Conservation (phyloP, 2,888 invertebrate species). For the Volucella zonaria region DNA sequence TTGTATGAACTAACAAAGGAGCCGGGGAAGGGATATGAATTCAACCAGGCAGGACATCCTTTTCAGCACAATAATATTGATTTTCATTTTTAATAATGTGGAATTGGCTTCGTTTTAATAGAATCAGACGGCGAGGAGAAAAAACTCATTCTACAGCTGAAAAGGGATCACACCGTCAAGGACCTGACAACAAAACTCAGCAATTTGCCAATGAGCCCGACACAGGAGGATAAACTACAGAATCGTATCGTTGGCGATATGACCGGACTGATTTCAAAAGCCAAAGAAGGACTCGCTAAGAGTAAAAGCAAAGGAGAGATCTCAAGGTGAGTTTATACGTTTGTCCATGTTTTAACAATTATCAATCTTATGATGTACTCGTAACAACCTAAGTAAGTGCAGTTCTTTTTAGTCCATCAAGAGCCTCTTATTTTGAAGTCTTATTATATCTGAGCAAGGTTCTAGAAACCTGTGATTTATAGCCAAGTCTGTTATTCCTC, state of each 20-base stretch:
- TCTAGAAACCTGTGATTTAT: too few species aligned
- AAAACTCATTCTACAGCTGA: slow-evolving; percentile 87
- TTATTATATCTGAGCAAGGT: too few species aligned
- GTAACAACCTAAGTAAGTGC: too few species aligned
- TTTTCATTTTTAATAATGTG: neutral
- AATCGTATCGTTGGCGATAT: slow-evolving; percentile 89
- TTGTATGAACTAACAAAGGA: slow-evolving; percentile 7
- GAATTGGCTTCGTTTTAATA: slow-evolving; percentile 51
- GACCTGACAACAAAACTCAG: slow-evolving; percentile 93
- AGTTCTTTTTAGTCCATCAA: too few species aligned
- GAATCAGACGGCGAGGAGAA: slow-evolving; percentile 86
- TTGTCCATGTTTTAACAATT: too few species aligned
- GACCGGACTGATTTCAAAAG: slow-evolving; percentile 95
- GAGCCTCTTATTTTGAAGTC: too few species aligned
- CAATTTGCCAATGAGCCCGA: slow-evolving; percentile 85
- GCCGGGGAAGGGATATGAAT: too few species aligned
- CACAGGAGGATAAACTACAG: slow-evolving; percentile 85
- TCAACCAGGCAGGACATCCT: neutral
- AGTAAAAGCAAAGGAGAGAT: slow-evolving; percentile 90
- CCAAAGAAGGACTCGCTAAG: slow-evolving; percentile 95
- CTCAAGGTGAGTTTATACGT: slow-evolving; percentile 78
- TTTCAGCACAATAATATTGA: neutral
- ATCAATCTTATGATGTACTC: too few species aligned
- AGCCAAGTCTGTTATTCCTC: too few species aligned
- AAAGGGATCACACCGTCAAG: slow-evolving; percentile 93